These are phyloP conservation scores for Pseudochaenichthys georgianus DNA, from an alignment of 2,797 vertebrate species.

Conservation along the genomic window DNA sequence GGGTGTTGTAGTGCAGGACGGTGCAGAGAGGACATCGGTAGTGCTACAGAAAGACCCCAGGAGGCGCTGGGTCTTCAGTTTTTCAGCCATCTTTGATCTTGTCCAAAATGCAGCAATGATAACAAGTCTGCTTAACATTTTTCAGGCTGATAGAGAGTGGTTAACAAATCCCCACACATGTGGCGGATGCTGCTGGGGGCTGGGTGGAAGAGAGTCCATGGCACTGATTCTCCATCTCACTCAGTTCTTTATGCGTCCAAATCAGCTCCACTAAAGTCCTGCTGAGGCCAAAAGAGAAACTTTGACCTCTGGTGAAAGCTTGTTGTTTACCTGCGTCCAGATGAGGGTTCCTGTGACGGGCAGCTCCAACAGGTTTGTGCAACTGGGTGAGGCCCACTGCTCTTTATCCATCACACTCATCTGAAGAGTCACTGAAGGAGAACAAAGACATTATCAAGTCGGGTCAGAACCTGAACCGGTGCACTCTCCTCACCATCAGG, in stretches of 20 bases:
- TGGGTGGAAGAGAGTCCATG: slow-evolving; percentile 47
- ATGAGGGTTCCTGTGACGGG: slow-evolving; percentile 34
- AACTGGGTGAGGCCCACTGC: slow-evolving; percentile 8
- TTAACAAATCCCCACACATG: slow-evolving; percentile 20
- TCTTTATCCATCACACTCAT: slow-evolving; percentile 54
- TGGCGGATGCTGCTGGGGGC: slow-evolving; percentile 28
- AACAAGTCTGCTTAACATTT: slow-evolving; percentile 28
- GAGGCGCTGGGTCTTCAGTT: slow-evolving; percentile 64
- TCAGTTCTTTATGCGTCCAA: slow-evolving; percentile 27
- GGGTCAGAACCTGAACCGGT: slow-evolving; percentile 26
- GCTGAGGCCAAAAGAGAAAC: slow-evolving; percentile 11
- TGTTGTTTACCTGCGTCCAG: slow-evolving; percentile 59
- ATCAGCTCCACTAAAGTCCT: slow-evolving; percentile 17
- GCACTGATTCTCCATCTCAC: slow-evolving; percentile 56
- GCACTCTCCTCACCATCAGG: slow-evolving; percentile 27
- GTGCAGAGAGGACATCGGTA: slow-evolving; percentile 58
- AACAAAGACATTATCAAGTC: slow-evolving; percentile 62
- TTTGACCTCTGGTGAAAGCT: slow-evolving; percentile 33
- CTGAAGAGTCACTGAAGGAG: slow-evolving; percentile 61
- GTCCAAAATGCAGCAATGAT: slow-evolving; percentile 27
- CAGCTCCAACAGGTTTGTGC: slow-evolving; percentile 33
- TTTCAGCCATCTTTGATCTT: slow-evolving; percentile 33
- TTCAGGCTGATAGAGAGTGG: slow-evolving; percentile 39
- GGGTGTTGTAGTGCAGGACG: slow-evolving; percentile 66
- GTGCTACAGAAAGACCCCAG: slow-evolving; percentile 66